Conservation (phyloP, 2,797 vertebrate genomes). For the Mormyrops boulengeri region DNA sequence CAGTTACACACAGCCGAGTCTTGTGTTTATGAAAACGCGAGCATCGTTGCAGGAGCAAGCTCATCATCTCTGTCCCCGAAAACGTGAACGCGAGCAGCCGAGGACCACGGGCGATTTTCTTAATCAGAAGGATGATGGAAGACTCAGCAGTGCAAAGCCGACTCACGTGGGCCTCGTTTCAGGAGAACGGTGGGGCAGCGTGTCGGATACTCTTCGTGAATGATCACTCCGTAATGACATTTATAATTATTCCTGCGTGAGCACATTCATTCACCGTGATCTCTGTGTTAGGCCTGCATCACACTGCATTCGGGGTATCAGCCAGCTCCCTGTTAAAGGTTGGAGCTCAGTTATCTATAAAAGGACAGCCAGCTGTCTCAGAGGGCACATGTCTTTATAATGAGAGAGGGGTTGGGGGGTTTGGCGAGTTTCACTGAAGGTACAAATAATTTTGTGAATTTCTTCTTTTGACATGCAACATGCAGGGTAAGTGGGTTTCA, state of each 20-base stretch:
- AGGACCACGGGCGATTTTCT: constrained; percentile 1
- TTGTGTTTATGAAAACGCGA: not conserved
- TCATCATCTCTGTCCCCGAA: not conserved
- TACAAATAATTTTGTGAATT: not conserved
- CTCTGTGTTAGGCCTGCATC: constrained; percentile 31
- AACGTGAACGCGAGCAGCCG: not conserved
- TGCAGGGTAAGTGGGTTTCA: not conserved
- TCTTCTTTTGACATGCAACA: not conserved
- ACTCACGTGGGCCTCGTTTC: constrained; percentile 5
- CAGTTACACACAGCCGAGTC: not conserved
- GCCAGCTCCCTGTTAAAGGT: not conserved
- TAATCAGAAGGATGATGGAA: constrained; percentile 22
- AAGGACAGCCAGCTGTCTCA: not conserved
- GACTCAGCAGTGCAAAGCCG: constrained; percentile 6
- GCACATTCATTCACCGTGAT: constrained; percentile 44
- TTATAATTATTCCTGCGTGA: constrained; percentile 46
- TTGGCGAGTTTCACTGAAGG: not conserved
- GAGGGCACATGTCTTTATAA: not conserved
- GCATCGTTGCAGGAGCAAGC: not conserved
- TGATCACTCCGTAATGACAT: constrained; percentile 44
- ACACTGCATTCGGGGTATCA: not conserved
- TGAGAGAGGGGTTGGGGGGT: not conserved
- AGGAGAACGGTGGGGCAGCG: constrained; percentile 44
- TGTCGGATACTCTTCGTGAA: constrained; percentile 43
- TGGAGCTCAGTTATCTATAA: not conserved